These are phyloP conservation scores for Heliothis subflexa DNA, from an alignment of 1,140 invertebrate species.

Conservation along the genomic window DNA sequence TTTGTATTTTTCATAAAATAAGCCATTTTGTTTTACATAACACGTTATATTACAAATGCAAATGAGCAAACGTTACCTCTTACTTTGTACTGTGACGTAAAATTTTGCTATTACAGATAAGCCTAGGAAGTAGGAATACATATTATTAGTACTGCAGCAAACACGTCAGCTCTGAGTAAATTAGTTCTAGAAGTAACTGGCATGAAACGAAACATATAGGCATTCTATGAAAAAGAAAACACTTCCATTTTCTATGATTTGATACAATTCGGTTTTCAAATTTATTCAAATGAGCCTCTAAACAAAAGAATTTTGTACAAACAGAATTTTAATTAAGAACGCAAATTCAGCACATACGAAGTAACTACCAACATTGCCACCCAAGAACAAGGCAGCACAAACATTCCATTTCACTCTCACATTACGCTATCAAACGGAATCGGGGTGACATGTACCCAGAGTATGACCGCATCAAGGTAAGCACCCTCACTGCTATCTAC, in stretches of 20 bases:
- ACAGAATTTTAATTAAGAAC: too few relatives aligned
- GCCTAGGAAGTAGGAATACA: background rate
- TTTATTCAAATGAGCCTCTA: too few relatives aligned
- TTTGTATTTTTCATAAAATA: too few relatives aligned
- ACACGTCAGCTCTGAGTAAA: background rate
- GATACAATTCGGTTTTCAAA: too few relatives aligned
- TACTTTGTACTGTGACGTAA: background rate
- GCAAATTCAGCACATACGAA: too few relatives aligned
- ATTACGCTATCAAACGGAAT: slow-evolving; percentile 20
- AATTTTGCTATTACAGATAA: background rate
- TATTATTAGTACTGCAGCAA: background rate
- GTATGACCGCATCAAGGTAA: slow-evolving; percentile 33
- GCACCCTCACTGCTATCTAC: slow-evolving; percentile 35
- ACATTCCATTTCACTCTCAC: slow-evolving; percentile 4
- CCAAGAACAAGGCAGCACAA: background rate
- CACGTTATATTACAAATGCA: too few relatives aligned
- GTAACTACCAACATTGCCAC: background rate
- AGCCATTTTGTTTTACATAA: too few relatives aligned
- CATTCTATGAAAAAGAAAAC: background rate
- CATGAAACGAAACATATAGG: background rate
- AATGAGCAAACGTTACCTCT: too few relatives aligned
- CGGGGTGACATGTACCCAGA: slow-evolving; percentile 5
- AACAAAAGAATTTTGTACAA: too few relatives aligned
- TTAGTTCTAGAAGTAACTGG: background rate
- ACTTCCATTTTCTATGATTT: too few relatives aligned